Evolutionary conservation across 2,113 vertebrate genomes (phyloP), one percentile per base, ranked within the genome.

Genomic region (Centropus bengalensis): DNA sequence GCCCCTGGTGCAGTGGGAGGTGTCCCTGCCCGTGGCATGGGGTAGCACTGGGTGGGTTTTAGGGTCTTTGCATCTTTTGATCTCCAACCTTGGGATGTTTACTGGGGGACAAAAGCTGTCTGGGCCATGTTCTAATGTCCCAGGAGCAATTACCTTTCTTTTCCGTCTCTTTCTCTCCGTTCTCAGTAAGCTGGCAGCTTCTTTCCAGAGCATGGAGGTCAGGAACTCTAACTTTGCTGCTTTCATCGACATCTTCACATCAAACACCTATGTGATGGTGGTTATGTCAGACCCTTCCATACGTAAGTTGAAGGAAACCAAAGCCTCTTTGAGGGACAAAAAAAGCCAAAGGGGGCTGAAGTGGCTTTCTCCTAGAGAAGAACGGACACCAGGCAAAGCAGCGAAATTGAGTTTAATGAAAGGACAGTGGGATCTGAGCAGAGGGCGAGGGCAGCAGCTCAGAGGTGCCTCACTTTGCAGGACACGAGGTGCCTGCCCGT

Each of bases 141-240:
- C 20, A 12, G 20, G 5, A 30, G 36, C 14, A 5, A 4, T 91
- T 77, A 17, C 79, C 67, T 45, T 71, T 47, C 73, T 42, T 22
- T 70, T 9, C 30, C 40, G 22, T 49, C 47, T 49, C 21, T 49
- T 33, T 19, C 0, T 1, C 26, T 78, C 63, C 32, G 36, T 18
- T 73, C 93, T 5, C 91, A 99, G 99, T 97, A 99, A 99, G 97
- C 96, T 99, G 91, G 99, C 99, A 82, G 99, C 99, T 75, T 99
- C 99, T 68, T 99, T 99, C 97, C 99, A 99, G 97, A 99, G 99
- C 97, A 99, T 99, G 99, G 99, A 99, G 97, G 99, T 99, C 94
- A 98, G 99, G 82, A 99, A 99, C 97, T 99, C 99, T 93, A 99
- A 99, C 97, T 99, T 99, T 90, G 99, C 99, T 49, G 99, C 99